Evolutionary conservation across 1,140 invertebrate species (phyloP).

Genomic region (Hesperophylax magnus): DNA sequence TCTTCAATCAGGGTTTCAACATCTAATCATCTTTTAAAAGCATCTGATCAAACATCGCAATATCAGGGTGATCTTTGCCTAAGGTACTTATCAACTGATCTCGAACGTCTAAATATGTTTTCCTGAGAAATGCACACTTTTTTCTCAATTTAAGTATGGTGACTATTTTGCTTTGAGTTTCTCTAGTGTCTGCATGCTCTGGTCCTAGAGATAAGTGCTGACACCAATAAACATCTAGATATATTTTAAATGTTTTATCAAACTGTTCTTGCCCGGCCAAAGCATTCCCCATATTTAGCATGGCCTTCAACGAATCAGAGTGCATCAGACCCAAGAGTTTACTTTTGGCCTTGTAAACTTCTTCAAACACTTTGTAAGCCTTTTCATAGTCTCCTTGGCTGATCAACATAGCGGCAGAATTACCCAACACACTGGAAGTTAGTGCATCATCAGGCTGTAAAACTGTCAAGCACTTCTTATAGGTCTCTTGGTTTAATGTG

Average conservation of each 20-base stretch:
- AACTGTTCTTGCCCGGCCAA: not conserved
- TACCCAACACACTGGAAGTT: not conserved
- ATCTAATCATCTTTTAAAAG: not conserved
- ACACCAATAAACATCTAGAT: not conserved
- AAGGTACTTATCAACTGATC: not conserved
- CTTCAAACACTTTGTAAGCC: not conserved
- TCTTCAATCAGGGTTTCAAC: not conserved
- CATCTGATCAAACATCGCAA: not conserved
- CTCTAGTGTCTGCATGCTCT: not conserved
- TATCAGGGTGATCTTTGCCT: not conserved
- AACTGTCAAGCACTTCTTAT: not conserved
- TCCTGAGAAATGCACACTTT: not conserved
- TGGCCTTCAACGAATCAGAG: conserved; percentile 2
- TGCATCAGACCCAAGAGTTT: not conserved
- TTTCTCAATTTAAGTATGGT: not conserved
- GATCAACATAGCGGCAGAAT: not conserved
- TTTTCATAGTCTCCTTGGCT: not conserved
- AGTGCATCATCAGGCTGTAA: not conserved
- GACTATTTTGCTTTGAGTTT: not conserved
- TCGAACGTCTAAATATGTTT: not conserved
- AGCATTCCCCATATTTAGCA: not conserved
- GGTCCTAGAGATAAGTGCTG: not conserved
- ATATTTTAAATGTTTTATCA: not conserved
- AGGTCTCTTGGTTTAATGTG: not conserved
- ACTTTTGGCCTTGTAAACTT: not conserved